A percentile compares a stretch with the other conserved stretches of the same genome.
These are phyloP conservation scores for Reticulitermes speratus DNA, from an alignment of 1,140 invertebrate species.

Conservation along the genomic window DNA sequence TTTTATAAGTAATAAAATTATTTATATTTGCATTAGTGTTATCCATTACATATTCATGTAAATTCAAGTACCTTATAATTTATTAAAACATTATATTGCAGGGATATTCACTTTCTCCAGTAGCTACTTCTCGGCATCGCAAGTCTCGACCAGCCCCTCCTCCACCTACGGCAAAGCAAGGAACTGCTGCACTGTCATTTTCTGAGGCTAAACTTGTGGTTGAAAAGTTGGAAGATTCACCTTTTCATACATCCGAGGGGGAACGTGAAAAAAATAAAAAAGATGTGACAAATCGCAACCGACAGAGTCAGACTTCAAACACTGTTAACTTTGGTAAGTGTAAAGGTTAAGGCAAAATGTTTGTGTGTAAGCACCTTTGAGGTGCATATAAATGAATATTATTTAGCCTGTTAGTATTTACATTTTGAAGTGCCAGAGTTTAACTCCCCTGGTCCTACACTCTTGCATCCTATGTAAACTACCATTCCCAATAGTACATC, in stretches of 20 bases:
- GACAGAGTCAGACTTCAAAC: slow-evolving; percentile 42
- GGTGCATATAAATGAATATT: too few species aligned
- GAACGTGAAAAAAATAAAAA: slow-evolving; percentile 57
- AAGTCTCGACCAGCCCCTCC: slow-evolving; percentile 58
- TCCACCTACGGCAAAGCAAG: slow-evolving; percentile 49
- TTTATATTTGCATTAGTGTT: too few species aligned
- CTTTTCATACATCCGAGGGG: slow-evolving; percentile 37
- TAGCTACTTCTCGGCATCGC: slow-evolving; percentile 44
- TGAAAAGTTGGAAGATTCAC: slow-evolving; percentile 25
- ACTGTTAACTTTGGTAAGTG: neutral
- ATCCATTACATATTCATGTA: too few species aligned
- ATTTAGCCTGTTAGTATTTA: too few species aligned
- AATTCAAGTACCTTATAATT: neutral
- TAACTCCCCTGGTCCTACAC: too few species aligned
- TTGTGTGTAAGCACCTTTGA: too few species aligned
- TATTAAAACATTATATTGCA: slow-evolving; percentile 40
- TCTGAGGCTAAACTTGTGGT: slow-evolving; percentile 24
- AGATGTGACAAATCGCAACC: slow-evolving; percentile 58
- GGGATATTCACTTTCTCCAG: slow-evolving; percentile 43
- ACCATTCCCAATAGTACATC: too few species aligned
- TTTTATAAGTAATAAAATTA: too few species aligned
- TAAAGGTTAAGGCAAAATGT: neutral
- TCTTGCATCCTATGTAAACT: too few species aligned
- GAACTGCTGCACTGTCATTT: neutral
- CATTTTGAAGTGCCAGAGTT: too few species aligned